These are phyloP conservation scores for Chitala chitala DNA, from an alignment of 2,113 vertebrate genomes.

Conservation along the genomic window DNA sequence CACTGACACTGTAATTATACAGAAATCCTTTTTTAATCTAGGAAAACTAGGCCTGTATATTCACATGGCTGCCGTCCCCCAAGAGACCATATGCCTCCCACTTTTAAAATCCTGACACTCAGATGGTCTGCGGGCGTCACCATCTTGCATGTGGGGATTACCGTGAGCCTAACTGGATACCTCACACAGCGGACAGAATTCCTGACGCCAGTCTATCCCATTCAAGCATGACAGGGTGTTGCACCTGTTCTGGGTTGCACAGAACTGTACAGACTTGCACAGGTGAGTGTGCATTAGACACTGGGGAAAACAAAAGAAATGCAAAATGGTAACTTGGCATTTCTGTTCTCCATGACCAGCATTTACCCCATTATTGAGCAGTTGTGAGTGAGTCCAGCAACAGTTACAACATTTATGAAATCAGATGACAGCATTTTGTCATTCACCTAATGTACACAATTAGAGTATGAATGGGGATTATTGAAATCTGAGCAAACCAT, in stretches of 20 bases:
- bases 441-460: no score
- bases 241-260: conserved; percentile 40
- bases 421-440: no score
- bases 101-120: conserved; percentile 12
- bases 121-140: background rate
- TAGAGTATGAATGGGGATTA: no score
- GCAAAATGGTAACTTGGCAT: no score
- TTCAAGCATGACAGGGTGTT: conserved; percentile 23
- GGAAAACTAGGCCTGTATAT: background rate
- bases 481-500: no score
- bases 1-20: conserved; percentile 19
- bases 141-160: background rate
- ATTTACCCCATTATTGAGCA: no score
- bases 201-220: conserved; percentile 38
- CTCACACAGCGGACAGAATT: conserved; percentile 24
- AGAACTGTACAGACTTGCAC: background rate
- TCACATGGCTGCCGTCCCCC: background rate
- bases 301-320: no score
- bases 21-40: background rate
- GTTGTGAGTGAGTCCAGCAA: no score
- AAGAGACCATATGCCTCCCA: conserved; percentile 9
- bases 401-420: no score
- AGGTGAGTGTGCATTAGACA: background rate
- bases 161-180: background rate
- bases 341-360: no score